Evolutionary conservation across 2,113 vertebrate genomes (phyloP).

Genomic region (Dipodomys spectabilis): DNA sequence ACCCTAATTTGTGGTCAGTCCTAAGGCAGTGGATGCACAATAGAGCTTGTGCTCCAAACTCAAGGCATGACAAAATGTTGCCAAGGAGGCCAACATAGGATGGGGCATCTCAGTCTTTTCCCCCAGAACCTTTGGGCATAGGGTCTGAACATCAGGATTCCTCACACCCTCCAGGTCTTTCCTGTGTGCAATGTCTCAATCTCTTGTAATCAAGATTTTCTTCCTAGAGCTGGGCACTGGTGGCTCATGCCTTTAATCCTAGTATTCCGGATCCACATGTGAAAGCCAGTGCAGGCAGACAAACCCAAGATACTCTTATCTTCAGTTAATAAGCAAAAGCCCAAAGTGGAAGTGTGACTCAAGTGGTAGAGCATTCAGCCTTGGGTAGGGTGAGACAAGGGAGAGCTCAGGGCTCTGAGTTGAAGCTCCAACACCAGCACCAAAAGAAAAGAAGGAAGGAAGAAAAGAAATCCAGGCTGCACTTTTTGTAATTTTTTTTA

Average conservation of each 20-base stretch:
- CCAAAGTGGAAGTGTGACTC: too few relatives aligned
- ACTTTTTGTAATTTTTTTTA: neutral
- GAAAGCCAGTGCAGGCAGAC: too few relatives aligned
- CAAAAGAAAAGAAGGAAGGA: too few relatives aligned
- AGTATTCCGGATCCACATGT: too few relatives aligned
- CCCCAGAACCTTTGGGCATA: neutral
- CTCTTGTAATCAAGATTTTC: neutral
- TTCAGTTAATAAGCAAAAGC: too few relatives aligned
- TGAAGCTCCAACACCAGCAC: too few relatives aligned
- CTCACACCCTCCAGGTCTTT: neutral
- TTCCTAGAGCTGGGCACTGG: neutral
- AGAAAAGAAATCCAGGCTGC: too few relatives aligned
- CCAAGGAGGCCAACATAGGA: neutral
- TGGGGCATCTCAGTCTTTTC: neutral
- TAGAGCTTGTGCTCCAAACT: neutral
- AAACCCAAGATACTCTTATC: too few relatives aligned
- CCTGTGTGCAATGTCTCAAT: neutral
- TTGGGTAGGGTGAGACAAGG: too few relatives aligned
- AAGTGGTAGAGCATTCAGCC: too few relatives aligned
- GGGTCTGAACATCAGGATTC: neutral
- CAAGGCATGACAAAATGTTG: neutral
- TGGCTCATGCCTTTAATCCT: too few relatives aligned
- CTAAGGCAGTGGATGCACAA: neutral
- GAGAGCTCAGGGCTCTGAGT: too few relatives aligned
- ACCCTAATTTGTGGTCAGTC: neutral